A percentile compares a stretch with the other conserved stretches of the same genome.
Evolutionary conservation across 2,888 invertebrate genomes (phyloP).

Genomic region (Cactoblastis cactorum): DNA sequence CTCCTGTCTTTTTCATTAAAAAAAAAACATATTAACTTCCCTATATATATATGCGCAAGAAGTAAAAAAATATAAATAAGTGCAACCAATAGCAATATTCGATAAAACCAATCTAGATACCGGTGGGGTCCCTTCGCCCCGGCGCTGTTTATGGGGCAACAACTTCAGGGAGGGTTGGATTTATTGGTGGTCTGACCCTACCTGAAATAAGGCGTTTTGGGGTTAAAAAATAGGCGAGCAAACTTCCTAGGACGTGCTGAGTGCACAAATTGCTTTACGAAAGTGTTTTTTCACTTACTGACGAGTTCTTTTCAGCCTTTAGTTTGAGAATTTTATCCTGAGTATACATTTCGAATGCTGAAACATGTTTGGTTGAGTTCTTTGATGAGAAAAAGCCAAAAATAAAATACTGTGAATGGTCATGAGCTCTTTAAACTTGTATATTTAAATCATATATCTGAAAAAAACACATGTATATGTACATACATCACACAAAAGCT

Average conservation of each 20-base stretch:
- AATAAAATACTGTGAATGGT: no score
- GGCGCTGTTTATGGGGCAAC: constrained; percentile 52
- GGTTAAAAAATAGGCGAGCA: constrained; percentile 35
- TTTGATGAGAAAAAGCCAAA: no score
- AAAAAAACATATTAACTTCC: no score
- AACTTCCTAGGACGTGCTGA: constrained; percentile 16
- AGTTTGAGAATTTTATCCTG: neutral
- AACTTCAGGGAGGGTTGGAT: constrained; percentile 60
- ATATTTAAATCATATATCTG: no score
- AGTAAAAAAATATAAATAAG: constrained; percentile 36
- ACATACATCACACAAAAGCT: no score
- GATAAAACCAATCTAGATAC: constrained; percentile 66
- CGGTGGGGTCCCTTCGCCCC: constrained; percentile 40
- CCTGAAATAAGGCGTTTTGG: constrained; percentile 45
- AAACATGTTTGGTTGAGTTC: no score
- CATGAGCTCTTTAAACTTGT: no score
- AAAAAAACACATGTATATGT: no score
- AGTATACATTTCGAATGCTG: no score
- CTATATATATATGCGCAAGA: no score
- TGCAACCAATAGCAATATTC: constrained; percentile 43
- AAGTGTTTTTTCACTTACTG: neutral
- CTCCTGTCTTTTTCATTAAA: no score
- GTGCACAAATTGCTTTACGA: constrained; percentile 5
- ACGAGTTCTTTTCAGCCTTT: neutral
- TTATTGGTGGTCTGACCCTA: constrained; percentile 52